Base-by-base conservation (phyloP, 1,140 invertebrate species). In the Dreissena rostriformis region DNA sequence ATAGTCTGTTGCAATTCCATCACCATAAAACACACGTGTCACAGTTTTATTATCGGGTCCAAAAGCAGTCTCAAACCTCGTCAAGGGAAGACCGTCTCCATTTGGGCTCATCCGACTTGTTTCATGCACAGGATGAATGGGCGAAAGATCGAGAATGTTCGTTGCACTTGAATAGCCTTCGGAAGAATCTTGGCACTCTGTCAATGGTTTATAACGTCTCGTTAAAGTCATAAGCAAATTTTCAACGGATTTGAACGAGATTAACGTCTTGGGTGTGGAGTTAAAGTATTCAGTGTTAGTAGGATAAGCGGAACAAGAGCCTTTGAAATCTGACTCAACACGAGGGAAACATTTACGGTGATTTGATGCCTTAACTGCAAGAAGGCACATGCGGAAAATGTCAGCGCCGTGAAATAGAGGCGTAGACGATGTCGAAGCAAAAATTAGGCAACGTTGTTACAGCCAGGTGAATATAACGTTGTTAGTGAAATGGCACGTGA, bases 201-300 rank as follows among this genome's bases (percentile, higher is more conserved):
- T 26, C 24, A 61, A 82, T 74, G 57, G 22, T 57, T 55, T 61
- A 29, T 26, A 73, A 73, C 29, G 28, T 74, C 71, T 80, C 19
- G 89, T 89, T 71, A 91, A 65, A 84, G 88, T 89, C 24, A 94
- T 73, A 66, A 94, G 87, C 39, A 94, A 88, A 84, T 94, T 93
- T 85, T 94, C 93, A 24, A 93, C 90, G 10, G 93, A 94, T 57
- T 88, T 82, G 75, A 89, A 90, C 14, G 89, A 88, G 63, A 68
- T 82, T 15, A 87, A 63, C 61, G 51, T 66, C 49, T 80, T 77
- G 6, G 84, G 80, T 29, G 67, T 75, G 5, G 81, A 74, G 76
- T 84, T 84, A 70, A 79, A 53, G 53, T 57, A 70, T 29, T 68
- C 49, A 79, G 15, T 55, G 77, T 79, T 79, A 70, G n/a, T 70